A percentile compares a stretch with the other conserved stretches of the same genome.
These are phyloP conservation scores for Paramisgurnus dabryanus DNA, from an alignment of 2,113 vertebrate genomes.

Conservation along the genomic window DNA sequence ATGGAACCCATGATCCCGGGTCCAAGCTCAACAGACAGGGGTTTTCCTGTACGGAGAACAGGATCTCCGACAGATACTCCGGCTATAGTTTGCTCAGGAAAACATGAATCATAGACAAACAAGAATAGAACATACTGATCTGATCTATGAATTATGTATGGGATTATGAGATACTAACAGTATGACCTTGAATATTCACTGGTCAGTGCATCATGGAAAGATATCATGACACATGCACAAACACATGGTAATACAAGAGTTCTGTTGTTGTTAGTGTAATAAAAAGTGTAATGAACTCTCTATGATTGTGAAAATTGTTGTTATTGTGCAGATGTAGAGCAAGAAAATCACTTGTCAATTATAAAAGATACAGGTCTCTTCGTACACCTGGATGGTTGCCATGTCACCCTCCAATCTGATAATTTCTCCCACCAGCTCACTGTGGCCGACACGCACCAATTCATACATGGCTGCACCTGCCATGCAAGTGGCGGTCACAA, in stretches of 20 bases:
- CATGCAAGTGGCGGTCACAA: constrained; percentile 94
- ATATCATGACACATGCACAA: too few relatives aligned
- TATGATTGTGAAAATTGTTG: neutral
- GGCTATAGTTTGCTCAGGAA: constrained; percentile 84
- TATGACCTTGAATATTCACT: too few relatives aligned
- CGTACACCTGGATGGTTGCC: constrained; percentile 98
- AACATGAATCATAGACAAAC: constrained; percentile 51
- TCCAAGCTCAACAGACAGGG: constrained; percentile 93
- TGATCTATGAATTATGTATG: too few relatives aligned
- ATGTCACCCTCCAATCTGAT: constrained; percentile 95
- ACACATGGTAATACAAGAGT: too few relatives aligned
- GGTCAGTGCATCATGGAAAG: too few relatives aligned
- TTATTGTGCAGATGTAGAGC: neutral
- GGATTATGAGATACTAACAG: too few relatives aligned
- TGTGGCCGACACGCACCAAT: constrained; percentile 94
- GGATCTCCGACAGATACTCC: constrained; percentile 96
- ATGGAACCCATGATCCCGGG: constrained; percentile 98
- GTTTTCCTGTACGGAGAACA: constrained; percentile 94
- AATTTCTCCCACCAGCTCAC: constrained; percentile 95
- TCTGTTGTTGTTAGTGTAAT: neutral
- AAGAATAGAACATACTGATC: neutral
- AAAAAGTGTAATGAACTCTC: neutral
- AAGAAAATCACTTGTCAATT: neutral
- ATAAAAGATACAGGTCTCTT: constrained; percentile 98
- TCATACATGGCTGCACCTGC: constrained; percentile 97